These are phyloP conservation scores for Trididemnum nubilum DNA, from an alignment of 23 tunicate species.

Conservation along the genomic window DNA sequence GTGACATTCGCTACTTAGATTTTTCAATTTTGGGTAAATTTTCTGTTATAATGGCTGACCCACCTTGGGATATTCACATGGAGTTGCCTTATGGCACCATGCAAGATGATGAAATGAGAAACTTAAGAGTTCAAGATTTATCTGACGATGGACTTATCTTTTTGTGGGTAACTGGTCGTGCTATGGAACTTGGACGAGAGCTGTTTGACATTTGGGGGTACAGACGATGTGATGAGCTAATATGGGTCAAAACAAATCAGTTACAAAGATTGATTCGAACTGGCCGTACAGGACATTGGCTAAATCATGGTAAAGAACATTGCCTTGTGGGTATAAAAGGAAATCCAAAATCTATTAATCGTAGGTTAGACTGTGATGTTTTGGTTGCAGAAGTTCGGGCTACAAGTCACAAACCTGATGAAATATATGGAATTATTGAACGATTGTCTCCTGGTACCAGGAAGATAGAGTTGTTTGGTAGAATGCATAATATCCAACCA, in stretches of 20 bases:
- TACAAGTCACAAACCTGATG: slow-evolving; percentile 99
- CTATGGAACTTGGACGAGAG: slow-evolving; percentile 97
- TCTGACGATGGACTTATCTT: slow-evolving; percentile 98
- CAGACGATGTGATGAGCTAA: slow-evolving; percentile 92
- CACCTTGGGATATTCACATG: slow-evolving; percentile 99
- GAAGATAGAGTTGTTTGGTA: slow-evolving; percentile 93
- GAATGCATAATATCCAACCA: slow-evolving; percentile 97
- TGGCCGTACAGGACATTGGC: slow-evolving; percentile 99
- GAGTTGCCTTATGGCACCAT: slow-evolving; percentile 99
- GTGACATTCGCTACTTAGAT: slow-evolving; percentile 95
- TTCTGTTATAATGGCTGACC: slow-evolving; percentile 99
- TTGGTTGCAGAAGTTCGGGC: slow-evolving; percentile 97
- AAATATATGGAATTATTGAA: slow-evolving; percentile 97
- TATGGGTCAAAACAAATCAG: slow-evolving; percentile 99
- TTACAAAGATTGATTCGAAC: slow-evolving; percentile 95
- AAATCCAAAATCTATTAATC: slow-evolving; percentile 76
- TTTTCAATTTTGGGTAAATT: slow-evolving; percentile 89
- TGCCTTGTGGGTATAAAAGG: slow-evolving; percentile 99
- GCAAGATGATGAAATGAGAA: slow-evolving; percentile 97
- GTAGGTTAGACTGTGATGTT: slow-evolving; percentile 96
- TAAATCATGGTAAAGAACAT: slow-evolving; percentile 99
- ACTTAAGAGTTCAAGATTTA: slow-evolving; percentile 86
- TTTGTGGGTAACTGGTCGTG: slow-evolving; percentile 99
- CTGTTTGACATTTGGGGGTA: slow-evolving; percentile 94
- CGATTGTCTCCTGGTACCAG: slow-evolving; percentile 96